A percentile compares a stretch with the other conserved stretches of the same genome.
Evolutionary conservation across 2,113 vertebrate genomes (phyloP).

Genomic region (Gambusia affinis): DNA sequence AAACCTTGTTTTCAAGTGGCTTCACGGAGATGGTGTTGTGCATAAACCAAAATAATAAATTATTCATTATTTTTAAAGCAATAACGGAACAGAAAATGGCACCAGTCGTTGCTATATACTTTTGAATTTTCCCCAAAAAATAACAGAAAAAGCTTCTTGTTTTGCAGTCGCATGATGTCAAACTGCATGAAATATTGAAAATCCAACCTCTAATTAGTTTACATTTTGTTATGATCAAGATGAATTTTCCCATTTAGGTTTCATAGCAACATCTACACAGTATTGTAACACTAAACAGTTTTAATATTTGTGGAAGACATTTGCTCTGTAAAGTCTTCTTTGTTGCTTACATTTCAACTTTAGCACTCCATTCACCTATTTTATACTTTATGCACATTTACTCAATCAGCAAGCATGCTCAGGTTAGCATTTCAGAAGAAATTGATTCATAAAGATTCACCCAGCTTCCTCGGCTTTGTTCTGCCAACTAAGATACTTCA

Average conservation of each 20-base stretch:
- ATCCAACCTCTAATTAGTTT: no score
- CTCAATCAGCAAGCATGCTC: slow-evolving; percentile 58
- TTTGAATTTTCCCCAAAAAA: background rate
- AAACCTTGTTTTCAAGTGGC: background rate
- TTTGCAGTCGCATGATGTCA: no score
- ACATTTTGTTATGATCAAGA: no score
- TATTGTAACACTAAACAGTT: no score
- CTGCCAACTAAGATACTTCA: slow-evolving; percentile 59
- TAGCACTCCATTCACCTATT: slow-evolving; percentile 10
- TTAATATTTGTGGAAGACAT: background rate
- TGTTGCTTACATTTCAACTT: slow-evolving; percentile 52
- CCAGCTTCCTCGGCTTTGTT: slow-evolving; percentile 56
- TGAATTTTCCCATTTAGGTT: no score
- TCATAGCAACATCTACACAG: no score
- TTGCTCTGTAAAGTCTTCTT: background rate
- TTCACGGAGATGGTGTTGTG: background rate
- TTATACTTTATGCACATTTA: slow-evolving; percentile 49
- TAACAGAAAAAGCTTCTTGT: accelerated
- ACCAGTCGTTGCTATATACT: background rate
- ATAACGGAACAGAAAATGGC: background rate
- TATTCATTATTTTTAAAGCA: background rate
- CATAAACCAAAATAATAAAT: background rate
- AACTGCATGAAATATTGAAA: background rate
- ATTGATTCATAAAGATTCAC: slow-evolving; percentile 71
- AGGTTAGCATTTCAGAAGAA: slow-evolving; percentile 73